Percentiles rank a stretch among this genome's conserved stretches.
These are phyloP conservation scores for Araneus ventricosus DNA, from an alignment of 1,140 invertebrate species.

Conservation along the genomic window DNA sequence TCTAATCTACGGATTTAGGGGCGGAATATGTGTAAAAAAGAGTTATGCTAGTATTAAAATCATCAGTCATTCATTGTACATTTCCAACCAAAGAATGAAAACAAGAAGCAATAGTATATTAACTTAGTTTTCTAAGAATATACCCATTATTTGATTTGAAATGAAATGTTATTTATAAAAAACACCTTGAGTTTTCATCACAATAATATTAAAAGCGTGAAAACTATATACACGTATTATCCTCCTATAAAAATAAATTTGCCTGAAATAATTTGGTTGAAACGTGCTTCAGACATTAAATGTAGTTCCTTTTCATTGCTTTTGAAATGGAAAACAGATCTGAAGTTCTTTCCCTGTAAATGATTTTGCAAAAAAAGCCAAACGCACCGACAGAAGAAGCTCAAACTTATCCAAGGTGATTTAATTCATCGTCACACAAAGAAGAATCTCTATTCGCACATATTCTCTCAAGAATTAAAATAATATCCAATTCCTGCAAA, in stretches of 20 bases:
- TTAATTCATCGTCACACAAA: neutral
- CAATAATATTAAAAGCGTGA: neutral
- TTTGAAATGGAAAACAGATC: neutral
- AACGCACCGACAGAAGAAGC: neutral
- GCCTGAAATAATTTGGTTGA: neutral
- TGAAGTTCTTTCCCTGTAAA: neutral
- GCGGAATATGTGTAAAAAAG: neutral
- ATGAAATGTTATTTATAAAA: neutral
- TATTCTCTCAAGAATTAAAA: neutral
- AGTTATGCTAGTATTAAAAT: neutral
- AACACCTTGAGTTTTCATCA: neutral
- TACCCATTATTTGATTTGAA: neutral
- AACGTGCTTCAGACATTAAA: neutral
- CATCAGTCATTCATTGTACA: neutral
- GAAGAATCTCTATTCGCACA: neutral
- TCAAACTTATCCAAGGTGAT: neutral
- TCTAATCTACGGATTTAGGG: neutral
- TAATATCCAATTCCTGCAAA: neutral
- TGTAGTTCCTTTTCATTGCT: too few relatives aligned
- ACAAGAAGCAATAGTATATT: neutral
- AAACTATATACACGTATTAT: too few relatives aligned
- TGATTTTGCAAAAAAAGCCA: neutral
- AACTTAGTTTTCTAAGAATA: neutral
- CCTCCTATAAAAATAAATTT: neutral
- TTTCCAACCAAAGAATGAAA: neutral